These are phyloP conservation scores for Tineola bisselliella DNA, from an alignment of 2,888 invertebrate species.

Conservation along the genomic window DNA sequence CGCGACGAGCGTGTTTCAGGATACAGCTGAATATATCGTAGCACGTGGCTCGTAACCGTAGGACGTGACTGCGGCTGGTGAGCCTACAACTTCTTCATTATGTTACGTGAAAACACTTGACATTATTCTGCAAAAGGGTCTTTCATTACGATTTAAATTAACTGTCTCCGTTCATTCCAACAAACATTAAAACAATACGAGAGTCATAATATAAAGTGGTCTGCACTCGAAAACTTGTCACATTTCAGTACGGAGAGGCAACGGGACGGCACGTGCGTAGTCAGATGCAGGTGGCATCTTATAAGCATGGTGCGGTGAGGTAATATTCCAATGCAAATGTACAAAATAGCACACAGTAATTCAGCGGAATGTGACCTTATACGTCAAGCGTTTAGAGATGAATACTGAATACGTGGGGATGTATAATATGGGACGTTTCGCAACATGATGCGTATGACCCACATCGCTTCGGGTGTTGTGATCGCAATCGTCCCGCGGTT, in stretches of 20 bases:
- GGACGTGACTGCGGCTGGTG: constrained; percentile 14
- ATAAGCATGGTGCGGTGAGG: neutral
- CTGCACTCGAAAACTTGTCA: neutral
- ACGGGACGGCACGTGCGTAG: neutral
- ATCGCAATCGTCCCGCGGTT: constrained; percentile 15
- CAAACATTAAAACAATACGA: neutral
- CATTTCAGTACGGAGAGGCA: constrained; percentile 1
- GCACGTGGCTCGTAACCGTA: constrained; percentile 14
- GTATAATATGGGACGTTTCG: neutral
- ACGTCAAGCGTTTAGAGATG: neutral
- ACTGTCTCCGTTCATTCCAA: neutral
- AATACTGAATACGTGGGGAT: neutral
- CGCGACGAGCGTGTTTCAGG: constrained; percentile 3
- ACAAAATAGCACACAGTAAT: neutral
- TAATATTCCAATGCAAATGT: neutral
- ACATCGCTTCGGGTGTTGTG: constrained; percentile 12
- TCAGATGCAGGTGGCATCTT: constrained; percentile 11
- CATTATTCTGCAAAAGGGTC: neutral
- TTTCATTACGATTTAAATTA: constrained; percentile 7
- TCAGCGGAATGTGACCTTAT: neutral
- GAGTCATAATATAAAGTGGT: neutral
- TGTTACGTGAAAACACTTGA: neutral
- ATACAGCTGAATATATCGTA: constrained; percentile 7
- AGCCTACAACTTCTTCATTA: constrained; percentile 9
- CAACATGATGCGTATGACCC: constrained; percentile 7